A percentile compares a stretch with the other conserved stretches of the same genome.
phyloP scores from a whole-genome alignment of 30 jellyfish, hydroid and myxozoan genomes.

The Haliclystus octoradiatus region DNA sequence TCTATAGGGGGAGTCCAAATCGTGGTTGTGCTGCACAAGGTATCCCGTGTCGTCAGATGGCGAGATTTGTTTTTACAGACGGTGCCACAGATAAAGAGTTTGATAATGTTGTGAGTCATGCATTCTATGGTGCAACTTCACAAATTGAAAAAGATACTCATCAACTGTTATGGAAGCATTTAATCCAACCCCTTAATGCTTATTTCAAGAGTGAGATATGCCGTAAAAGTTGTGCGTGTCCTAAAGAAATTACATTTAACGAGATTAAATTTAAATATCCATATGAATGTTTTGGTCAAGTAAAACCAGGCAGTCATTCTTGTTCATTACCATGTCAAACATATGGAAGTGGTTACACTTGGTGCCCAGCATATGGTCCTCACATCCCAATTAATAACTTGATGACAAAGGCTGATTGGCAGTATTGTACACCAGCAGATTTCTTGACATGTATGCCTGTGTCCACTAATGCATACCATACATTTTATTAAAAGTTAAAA shows the following conservation, averaged over 20 bases:
- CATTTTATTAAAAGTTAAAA: too few relatives aligned
- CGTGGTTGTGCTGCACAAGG: neutral
- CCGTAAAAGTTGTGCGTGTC: neutral
- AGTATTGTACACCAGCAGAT: neutral
- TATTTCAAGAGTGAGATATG: neutral
- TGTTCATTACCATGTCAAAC: neutral
- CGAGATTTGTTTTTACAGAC: neutral
- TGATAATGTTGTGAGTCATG: neutral
- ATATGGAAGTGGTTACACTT: neutral
- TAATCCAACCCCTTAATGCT: neutral
- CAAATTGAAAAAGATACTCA: neutral
- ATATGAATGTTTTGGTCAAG: neutral
- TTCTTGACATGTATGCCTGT: neutral
- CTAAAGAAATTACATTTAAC: neutral
- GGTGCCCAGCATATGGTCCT: neutral
- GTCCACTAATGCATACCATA: too few relatives aligned
- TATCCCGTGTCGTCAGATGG: neutral
- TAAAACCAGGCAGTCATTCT: neutral
- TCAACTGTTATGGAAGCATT: neutral
- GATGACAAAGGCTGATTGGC: neutral
- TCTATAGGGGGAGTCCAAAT: neutral
- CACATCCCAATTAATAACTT: neutral
- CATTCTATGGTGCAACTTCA: neutral
- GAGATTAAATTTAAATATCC: neutral
- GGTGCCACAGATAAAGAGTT: neutral